Conservation (phyloP, 2,797 vertebrate genomes). For the Synanceia verrucosa region DNA sequence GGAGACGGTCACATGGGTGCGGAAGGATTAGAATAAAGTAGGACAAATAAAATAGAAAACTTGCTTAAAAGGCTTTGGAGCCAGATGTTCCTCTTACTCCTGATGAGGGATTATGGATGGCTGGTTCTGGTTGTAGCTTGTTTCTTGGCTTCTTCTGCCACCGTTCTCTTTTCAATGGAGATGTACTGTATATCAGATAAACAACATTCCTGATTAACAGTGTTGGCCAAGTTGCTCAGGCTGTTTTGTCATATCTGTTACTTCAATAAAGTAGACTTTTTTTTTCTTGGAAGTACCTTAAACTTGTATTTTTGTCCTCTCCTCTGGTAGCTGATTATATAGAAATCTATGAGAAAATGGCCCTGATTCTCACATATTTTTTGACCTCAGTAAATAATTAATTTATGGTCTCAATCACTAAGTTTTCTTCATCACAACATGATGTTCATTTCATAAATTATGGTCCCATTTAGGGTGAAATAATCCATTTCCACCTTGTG, state of each 20-base stretch:
- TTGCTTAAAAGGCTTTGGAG: conserved; percentile 81
- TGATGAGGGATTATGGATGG: conserved; percentile 79
- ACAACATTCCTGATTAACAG: conserved; percentile 1
- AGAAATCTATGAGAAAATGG: neutral
- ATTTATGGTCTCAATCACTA: too few species aligned
- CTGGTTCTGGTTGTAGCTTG: conserved; percentile 62
- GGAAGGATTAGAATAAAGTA: conserved; percentile 84
- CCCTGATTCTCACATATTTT: accelerated
- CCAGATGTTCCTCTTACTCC: conserved; percentile 81
- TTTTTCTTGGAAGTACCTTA: neutral
- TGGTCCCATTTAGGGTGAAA: neutral
- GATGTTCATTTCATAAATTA: neutral
- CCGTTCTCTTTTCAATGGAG: conserved; percentile 9
- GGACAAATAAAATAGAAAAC: conserved; percentile 84
- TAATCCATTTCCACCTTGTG: neutral
- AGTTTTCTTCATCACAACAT: too few species aligned
- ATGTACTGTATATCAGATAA: conserved; percentile 18
- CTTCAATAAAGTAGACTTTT: neutral
- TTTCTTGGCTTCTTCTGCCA: conserved; percentile 43
- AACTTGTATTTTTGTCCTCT: neutral
- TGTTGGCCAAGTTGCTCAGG: neutral
- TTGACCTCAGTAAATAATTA: too few species aligned
- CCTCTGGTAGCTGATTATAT: neutral
- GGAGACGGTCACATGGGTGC: conserved; percentile 64
- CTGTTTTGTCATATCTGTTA: neutral